Percentiles rank a stretch among this genome's conserved stretches.
Conservation (phyloP, 2,888 invertebrate genomes). For the Melinaea menophilus region DNA sequence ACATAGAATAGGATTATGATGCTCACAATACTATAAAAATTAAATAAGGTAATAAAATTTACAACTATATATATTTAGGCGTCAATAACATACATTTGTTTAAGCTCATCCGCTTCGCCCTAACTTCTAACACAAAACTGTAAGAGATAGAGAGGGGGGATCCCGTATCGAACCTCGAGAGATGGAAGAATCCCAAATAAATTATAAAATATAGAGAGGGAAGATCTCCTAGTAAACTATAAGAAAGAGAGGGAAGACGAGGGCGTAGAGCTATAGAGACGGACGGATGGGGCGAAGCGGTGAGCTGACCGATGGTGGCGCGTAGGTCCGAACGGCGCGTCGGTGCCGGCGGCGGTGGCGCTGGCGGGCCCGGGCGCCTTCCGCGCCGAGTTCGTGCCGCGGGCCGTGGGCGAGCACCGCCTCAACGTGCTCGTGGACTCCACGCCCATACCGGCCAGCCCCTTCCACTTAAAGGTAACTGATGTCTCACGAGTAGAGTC, state of each 20-base stretch:
- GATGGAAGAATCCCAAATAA: no score
- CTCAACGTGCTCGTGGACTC: conserved; percentile 91
- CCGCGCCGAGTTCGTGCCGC: conserved; percentile 94
- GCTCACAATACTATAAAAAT: conserved; percentile 28
- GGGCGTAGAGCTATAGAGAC: not conserved
- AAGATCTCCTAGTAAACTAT: not conserved
- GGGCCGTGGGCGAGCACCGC: conserved; percentile 93
- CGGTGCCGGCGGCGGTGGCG: conserved; percentile 92
- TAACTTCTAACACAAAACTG: conserved; percentile 63
- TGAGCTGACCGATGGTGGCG: conserved; percentile 59
- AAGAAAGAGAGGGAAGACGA: no score
- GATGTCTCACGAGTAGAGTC: no score
- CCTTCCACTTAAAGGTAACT: conserved; percentile 91
- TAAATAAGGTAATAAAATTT: conserved; percentile 14
- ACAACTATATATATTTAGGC: conserved; percentile 19
- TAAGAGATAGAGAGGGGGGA: not conserved
- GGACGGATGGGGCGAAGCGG: conserved; percentile 57
- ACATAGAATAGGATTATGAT: conserved; percentile 28
- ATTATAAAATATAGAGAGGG: not conserved
- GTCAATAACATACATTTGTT: conserved; percentile 30
- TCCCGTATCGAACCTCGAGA: not conserved
- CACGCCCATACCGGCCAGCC: conserved; percentile 91
- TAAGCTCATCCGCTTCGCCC: conserved; percentile 75
- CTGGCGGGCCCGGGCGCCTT: conserved; percentile 89
- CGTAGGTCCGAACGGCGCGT: conserved; percentile 94